These are phyloP conservation scores for Melanotaenia parkinsoni DNA, from an alignment of 2,797 vertebrate species.

Conservation along the genomic window DNA sequence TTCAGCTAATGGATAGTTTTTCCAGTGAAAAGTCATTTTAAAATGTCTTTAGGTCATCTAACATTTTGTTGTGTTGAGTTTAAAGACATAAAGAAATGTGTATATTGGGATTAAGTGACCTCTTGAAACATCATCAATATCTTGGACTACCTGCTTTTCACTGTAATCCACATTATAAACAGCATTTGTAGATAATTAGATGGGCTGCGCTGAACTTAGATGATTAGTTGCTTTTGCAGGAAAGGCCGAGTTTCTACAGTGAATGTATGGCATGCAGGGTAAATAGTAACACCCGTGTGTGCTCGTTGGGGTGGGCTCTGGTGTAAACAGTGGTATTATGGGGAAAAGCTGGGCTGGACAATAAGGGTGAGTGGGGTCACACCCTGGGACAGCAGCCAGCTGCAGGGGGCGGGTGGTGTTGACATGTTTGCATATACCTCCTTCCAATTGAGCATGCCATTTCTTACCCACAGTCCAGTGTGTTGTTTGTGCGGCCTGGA, in stretches of 20 bases:
- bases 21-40: background rate
- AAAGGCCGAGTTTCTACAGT: constrained; percentile 38
- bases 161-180: constrained; percentile 26
- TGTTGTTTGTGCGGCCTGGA: constrained; percentile 62
- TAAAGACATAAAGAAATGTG: background rate
- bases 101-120: background rate
- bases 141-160: constrained; percentile 11
- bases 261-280: constrained; percentile 32
- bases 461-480: constrained; percentile 50
- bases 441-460: constrained; percentile 23
- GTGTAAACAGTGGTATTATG: constrained; percentile 26
- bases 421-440: constrained; percentile 51
- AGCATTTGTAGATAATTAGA: constrained; percentile 11
- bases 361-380: constrained; percentile 53
- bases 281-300: constrained; percentile 66
- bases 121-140: background rate
- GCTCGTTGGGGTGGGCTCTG: constrained; percentile 22
- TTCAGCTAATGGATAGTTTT: background rate
- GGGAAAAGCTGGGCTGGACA: constrained; percentile 29
- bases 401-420: constrained; percentile 43
- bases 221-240: background rate
- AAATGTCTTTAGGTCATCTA: background rate
- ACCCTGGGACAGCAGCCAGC: constrained; percentile 71
- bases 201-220: background rate
- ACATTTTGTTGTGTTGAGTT: background rate